phyloP scores from a whole-genome alignment of 2,113 vertebrate species.

The Otis tarda region DNA sequence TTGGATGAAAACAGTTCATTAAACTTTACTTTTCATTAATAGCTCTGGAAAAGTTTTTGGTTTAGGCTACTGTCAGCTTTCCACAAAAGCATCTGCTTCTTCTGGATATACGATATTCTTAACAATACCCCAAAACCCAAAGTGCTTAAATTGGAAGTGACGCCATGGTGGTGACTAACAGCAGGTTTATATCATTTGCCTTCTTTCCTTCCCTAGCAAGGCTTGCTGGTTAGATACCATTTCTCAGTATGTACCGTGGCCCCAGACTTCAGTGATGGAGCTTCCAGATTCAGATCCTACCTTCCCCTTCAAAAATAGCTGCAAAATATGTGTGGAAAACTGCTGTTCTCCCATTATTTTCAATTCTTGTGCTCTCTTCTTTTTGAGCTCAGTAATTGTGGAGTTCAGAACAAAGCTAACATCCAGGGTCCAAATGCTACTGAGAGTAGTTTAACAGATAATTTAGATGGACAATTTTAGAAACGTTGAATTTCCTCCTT shows the following conservation, averaged over 20 bases:
- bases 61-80: not conserved
- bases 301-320: not conserved
- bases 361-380: not conserved
- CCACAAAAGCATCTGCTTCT: not conserved
- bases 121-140: not conserved
- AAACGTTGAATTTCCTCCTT: not conserved
- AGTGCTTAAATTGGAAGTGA: not conserved
- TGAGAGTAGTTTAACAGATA: not conserved
- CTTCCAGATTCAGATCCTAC: not conserved
- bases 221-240: not conserved
- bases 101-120: not conserved
- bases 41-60: not conserved
- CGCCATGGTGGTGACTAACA: not conserved
- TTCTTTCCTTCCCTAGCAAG: not conserved
- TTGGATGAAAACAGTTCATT: not conserved
- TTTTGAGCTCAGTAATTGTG: not conserved
- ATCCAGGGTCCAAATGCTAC: not conserved
- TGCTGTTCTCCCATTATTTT: not conserved
- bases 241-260: not conserved
- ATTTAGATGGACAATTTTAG: not conserved
- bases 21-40: not conserved
- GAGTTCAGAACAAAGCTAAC: not conserved
- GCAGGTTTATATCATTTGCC: not conserved
- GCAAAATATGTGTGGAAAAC: not conserved
- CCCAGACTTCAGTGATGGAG: not conserved